Evolutionary conservation across 2,888 invertebrate species (phyloP).

Genomic region (Habrosyne pyritoides): DNA sequence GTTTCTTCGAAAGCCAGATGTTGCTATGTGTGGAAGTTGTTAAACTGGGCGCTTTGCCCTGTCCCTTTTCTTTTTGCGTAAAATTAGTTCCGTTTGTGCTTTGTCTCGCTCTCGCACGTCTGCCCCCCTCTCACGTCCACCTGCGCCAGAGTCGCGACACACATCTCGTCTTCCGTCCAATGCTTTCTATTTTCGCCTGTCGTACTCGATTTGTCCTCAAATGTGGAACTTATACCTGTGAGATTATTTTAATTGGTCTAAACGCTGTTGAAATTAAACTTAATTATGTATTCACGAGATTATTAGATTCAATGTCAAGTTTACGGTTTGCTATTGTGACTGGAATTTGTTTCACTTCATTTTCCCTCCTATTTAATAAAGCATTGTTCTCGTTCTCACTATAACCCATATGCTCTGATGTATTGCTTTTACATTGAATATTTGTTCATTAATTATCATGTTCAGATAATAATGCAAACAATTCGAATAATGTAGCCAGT

Average conservation of each 20-base stretch:
- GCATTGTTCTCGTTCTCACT: not conserved
- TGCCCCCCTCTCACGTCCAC: conserved; percentile 61
- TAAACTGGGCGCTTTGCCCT: conserved; percentile 54
- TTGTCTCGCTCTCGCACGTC: conserved; percentile 55
- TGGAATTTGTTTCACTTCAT: conserved; percentile 39
- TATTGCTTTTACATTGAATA: not conserved
- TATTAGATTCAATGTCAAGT: conserved; percentile 37
- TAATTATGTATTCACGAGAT: conserved; percentile 21
- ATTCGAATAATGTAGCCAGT: not conserved
- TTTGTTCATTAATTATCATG: not conserved
- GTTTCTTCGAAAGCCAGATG: conserved; percentile 69
- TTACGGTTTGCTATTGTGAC: conserved; percentile 52
- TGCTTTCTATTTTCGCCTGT: conserved; percentile 82
- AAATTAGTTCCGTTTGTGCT: conserved; percentile 55
- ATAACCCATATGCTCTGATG: not conserved
- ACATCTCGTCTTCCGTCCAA: conserved; percentile 74
- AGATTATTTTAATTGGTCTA: conserved; percentile 39
- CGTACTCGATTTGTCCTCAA: conserved; percentile 61
- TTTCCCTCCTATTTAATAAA: conserved; percentile 29
- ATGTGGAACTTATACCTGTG: conserved; percentile 44
- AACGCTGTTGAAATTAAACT: conserved; percentile 23
- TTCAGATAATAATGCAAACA: not conserved
- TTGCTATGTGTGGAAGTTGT: conserved; percentile 65
- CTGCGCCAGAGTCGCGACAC: conserved; percentile 73
- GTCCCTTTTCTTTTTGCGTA: conserved; percentile 68